Conservation (phyloP, 37 sponge, comb jelly and placozoan genomes). For the Agelas oroides region DNA sequence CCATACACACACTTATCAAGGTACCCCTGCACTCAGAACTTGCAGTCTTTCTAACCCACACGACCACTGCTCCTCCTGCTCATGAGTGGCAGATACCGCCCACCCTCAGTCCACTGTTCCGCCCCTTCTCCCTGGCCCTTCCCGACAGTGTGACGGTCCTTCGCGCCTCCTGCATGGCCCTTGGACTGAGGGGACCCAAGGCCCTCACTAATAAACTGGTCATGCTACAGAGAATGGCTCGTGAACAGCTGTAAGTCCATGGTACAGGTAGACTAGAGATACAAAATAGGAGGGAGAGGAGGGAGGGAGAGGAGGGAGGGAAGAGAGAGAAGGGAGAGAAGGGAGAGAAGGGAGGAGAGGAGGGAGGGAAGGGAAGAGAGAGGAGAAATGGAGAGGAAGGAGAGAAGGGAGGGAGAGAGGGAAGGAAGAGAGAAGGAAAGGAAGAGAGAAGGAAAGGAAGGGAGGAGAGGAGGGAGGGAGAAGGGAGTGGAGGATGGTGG, state of each 20-base stretch:
- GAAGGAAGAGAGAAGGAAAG: too few species aligned
- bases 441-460: too few species aligned
- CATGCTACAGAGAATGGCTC: conserved; percentile 62
- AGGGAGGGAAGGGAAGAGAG: too few species aligned
- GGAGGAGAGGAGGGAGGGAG: too few species aligned
- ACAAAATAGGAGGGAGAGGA: too few species aligned
- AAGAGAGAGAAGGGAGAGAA: too few species aligned
- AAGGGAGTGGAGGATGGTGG: too few species aligned
- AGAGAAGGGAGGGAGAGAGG: too few species aligned
- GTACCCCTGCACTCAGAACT: conserved; percentile 20
- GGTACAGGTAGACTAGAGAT: too few species aligned
- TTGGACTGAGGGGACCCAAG: conserved; percentile 67
- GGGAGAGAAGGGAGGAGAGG: too few species aligned
- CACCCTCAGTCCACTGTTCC: conserved; percentile 55
- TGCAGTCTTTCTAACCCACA: conserved; percentile 44
- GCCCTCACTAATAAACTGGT: conserved; percentile 70
- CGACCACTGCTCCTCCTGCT: not conserved
- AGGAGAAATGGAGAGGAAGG: too few species aligned
- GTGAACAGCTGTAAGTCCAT: conserved; percentile 76
- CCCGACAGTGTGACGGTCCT: conserved; percentile 66
- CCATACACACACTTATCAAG: conserved; percentile 5
- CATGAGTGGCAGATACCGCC: conserved; percentile 63
- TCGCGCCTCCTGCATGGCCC: conserved; percentile 44
- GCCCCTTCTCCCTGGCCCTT: conserved; percentile 71
- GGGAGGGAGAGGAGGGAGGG: too few species aligned